Percentiles rank a stretch among this genome's conserved stretches.
Evolutionary conservation across 1,140 invertebrate species (phyloP).

Genomic region (Camponotus floridanus): DNA sequence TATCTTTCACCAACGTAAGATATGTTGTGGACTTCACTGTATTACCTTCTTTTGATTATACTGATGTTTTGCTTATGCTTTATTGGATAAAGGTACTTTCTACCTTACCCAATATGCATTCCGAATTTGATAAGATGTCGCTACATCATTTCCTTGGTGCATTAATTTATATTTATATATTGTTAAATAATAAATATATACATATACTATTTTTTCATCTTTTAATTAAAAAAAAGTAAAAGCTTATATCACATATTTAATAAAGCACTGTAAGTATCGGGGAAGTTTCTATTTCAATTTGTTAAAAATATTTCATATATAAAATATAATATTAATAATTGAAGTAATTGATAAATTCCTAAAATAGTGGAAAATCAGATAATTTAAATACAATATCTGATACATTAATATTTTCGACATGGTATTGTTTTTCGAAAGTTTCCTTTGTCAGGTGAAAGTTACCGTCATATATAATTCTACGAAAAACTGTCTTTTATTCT

Average conservation of each 20-base stretch:
- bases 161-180: not conserved
- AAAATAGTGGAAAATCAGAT: slow-evolving; percentile 5
- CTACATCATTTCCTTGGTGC: not conserved
- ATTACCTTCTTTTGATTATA: slow-evolving; percentile 29
- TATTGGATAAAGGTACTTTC: not conserved
- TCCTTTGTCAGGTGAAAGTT: slow-evolving; percentile 25
- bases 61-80: not conserved
- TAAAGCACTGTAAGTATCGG: not conserved
- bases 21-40: not conserved
- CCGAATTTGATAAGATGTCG: slow-evolving; percentile 18
- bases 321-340: slow-evolving; percentile 32
- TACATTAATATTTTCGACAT: slow-evolving; percentile 30
- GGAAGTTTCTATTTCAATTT: not conserved
- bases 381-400: slow-evolving; percentile 3
- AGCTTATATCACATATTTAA: too few species aligned
- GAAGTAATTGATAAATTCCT: slow-evolving; percentile 11
- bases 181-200: not conserved
- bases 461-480: not conserved
- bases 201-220: not conserved
- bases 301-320: not conserved
- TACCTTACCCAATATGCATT: not conserved
- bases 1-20: not conserved
- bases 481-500: not conserved
- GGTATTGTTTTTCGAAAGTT: slow-evolving; percentile 30
- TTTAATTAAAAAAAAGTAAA: not conserved